Evolutionary conservation across 2,888 invertebrate genomes (phyloP), one percentile per base, ranked within the genome.

Genomic region (Seira ritae): DNA sequence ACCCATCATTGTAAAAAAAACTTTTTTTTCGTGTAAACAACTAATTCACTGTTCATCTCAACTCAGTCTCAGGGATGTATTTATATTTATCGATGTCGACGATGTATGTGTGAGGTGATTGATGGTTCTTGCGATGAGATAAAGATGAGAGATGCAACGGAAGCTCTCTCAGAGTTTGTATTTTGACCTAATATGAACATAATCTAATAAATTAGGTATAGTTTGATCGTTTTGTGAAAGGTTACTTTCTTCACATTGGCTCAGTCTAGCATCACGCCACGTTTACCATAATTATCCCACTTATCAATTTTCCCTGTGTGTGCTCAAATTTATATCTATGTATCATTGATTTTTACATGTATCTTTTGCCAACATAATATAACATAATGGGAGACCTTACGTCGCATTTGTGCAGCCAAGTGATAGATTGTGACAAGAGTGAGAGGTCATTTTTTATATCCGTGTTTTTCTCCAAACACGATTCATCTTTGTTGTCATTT

Each of bases 381-480:
- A 42, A 8, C 42, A 12, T 42, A 42, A 42, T 42, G 42, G 4
- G 12, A 42, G 42, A 42, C 42, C 42, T 42, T 42, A n/a, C 12
- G 42, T 42, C 6, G 12, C 42, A 42, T 42, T 42, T 12, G 42
- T 42, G 42, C 42, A 42, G 42, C 42, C 4, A 12, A 42, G 42
- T 42, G 42, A 42, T 8, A 12, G 42, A 42, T 42, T 42, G 42
- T 42, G 6, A 12, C 42, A 42, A 42, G 42, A 42, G 42, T 8
- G 68, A 19, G 72, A 79, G 79, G 79, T 79, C 79, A 79, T 22
- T 67, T 37, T 79, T 72, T 67, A 72, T 72, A 60, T 79, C 79
- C 79, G 79, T 73, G 67, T 79, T 79, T 68, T 79, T 12, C 42
- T 42, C 42, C 42, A 42, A 12, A 42, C 4, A 42, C 6, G 12